A percentile compares a stretch with the other conserved stretches of the same genome.
Evolutionary conservation across 2,888 invertebrate genomes (phyloP).

Genomic region (Panzeria rudis): DNA sequence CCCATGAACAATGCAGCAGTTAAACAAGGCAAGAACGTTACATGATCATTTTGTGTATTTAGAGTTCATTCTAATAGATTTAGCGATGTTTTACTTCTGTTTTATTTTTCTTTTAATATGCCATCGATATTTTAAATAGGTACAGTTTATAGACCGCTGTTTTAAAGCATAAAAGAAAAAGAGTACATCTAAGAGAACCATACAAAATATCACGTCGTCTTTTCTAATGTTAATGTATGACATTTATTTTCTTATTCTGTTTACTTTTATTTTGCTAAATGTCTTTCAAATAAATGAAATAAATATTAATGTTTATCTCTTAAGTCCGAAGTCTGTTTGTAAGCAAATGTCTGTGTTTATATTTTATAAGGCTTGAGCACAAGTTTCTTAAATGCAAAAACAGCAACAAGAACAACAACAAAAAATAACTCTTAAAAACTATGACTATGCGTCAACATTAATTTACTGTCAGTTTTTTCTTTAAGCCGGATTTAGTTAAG

Average conservation of each 20-base stretch:
- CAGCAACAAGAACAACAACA: slow-evolving; percentile 21
- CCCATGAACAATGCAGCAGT: neutral
- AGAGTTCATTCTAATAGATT: neutral
- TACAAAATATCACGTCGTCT: slow-evolving; percentile 17
- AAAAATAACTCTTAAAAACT: slow-evolving; percentile 52
- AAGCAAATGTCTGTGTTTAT: slow-evolving; percentile 50
- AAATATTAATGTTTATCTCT: slow-evolving; percentile 73
- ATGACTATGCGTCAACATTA: slow-evolving; percentile 78
- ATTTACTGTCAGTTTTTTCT: slow-evolving; percentile 81
- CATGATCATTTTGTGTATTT: neutral
- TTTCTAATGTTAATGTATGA: slow-evolving; percentile 79
- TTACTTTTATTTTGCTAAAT: slow-evolving; percentile 63
- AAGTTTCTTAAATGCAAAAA: slow-evolving; percentile 48
- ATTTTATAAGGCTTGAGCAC: slow-evolving; percentile 29
- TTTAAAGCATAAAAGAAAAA: neutral
- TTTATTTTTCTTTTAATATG: neutral
- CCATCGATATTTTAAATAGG: neutral
- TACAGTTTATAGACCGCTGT: neutral
- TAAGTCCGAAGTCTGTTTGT: slow-evolving; percentile 65
- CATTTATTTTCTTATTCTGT: slow-evolving; percentile 76
- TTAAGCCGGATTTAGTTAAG: slow-evolving; percentile 84
- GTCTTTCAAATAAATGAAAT: slow-evolving; percentile 65
- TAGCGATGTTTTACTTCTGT: neutral
- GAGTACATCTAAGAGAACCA: neutral
- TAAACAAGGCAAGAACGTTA: neutral